Base-by-base conservation (phyloP, 1,140 invertebrate genomes). In the Metaphire vulgaris region DNA sequence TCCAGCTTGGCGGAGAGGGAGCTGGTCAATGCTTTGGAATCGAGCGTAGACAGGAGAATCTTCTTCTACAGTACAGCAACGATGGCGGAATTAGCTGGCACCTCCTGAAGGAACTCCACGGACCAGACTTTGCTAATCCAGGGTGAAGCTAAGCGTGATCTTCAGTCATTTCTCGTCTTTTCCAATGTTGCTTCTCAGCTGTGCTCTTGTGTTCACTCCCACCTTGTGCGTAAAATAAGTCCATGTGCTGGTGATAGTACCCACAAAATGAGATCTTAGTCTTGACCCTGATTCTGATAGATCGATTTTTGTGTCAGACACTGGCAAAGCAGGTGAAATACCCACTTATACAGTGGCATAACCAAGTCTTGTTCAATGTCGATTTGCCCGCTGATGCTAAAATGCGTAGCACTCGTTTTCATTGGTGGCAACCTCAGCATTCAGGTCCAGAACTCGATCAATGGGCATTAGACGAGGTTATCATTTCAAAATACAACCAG, bases 31-130 rank as follows among this genome's bases (percentile, higher is more conserved):
- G 84, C 79, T 80, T 77, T 74, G 83, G 83, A 26, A 65, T 79
- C 26, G 80, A 84, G 0, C 75, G 74, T 0, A 68, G 82, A 31
- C 76, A 79, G 2, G 81, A 85, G 71, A 81, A 82, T 12, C 77
- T 87, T 0, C 74, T 85, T 26, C 73, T 87, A 16, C 82, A 86
- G 76, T 87, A 83, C 79, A 85, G 84, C 2, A 81, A 75, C 16
- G 80, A 87, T 81, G 84, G 83, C 28, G 85, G 86, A 6, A 83
- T 83, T 67, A 83, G 80, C n/a, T 87, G 86, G 86, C 78, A 80
- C 41, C 78, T 85, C 12, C 80, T 87, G 66, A 80, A 83, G 74
- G 84, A 85, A 76, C 77, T 85, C 69, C 68, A 75, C 12, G 72
- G 26, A 21, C 28, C 30, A n/a, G 72, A 81, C 67, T 81, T 80